Evolutionary conservation across 2,113 vertebrate genomes (phyloP), one percentile per base, ranked within the genome.

Genomic region (Labeo rohita): DNA sequence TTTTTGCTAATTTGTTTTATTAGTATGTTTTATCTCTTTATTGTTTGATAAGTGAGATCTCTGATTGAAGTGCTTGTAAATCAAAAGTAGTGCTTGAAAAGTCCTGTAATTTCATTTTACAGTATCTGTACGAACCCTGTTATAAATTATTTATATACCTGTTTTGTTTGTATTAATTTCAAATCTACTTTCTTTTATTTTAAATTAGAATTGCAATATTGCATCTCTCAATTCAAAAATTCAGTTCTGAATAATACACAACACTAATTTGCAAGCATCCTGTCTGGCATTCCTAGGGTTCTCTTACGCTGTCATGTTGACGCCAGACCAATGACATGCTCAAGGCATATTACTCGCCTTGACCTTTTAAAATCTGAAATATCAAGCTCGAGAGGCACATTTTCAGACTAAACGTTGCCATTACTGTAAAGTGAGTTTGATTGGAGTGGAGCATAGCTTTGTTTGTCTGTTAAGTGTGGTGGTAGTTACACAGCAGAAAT

Each of bases 401-500:
- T 80, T 54, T 52, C 10, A 63, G 39, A 43, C 21, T 63, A 16
- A 13, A 28, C 12, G 2, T 45, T 63, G 39, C 39, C 12, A 28
- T 80, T 43, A 28, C 23, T 63, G 11, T 80, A 15, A 6, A 61
- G 54, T 13, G 52, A 12, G 79, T 83, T 85, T 88, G 73, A 59
- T 83, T 85, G 77, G 28, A 78, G 73, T 88, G 21, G 49, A 86
- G 75, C 39, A 28, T 52, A 50, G 75, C 43, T 47, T 54, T 65
- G 12, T 87, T 74, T 80, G 74, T 72, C 65, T 84, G 75, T 84
- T 21, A 84, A 56, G 76, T 84, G 66, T 80, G 47, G 66, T 50
- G 66, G 36, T 63, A 80, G 78, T 47, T 80, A 49, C 54, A 76
- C 18, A 66, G 16, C 78, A 80, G 49, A 77, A 84, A 70, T 52